Base-by-base conservation (phyloP, 2,888 invertebrate species). In the Rosalia funebris region DNA sequence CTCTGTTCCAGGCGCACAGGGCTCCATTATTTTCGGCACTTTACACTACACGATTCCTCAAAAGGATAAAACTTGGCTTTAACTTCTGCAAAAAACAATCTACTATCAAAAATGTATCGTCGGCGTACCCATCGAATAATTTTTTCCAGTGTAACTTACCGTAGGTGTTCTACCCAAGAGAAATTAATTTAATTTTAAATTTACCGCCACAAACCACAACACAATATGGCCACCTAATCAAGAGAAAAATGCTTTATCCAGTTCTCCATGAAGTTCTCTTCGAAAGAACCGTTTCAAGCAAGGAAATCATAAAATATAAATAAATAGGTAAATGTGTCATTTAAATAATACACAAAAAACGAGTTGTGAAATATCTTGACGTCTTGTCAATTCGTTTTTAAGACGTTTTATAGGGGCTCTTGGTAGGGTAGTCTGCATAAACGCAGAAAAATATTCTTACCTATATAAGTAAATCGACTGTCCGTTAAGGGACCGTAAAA, bases 1-100 rank as follows among this genome's bases (percentile, higher is more conserved):
- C 72, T 79, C 79, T 31, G 79, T 79, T 36, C 79, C 79, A 16
- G 79, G 79, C 20, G 79, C 78, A 55, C 72, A 61, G 16, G 77
- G 78, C 65, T 79, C 78, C 77, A 78, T 78, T 39, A 25, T 61
- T 71, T 39, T 41, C 47, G 58, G 41, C 60, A 65, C 58, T 57
- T 59, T 63, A 68, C 67, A 71, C 60, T 68, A 59, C 44, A 65
- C 56, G 60, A 65, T 36, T 64, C 63, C 60, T 57, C 60, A 50
- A 63, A 47, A 41, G 48, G 61, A 56, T 56, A 54, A 48, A 34
- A 15, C 41, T 57, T 42, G 14, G 10, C 17, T 17, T 42, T 57
- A 25, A 47, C 32, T 53, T 61, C 66, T 68, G 63, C 31, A 62
- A 63, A 64, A 60, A 58, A 57, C 19, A 25, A 46, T 34, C 11